Evolutionary conservation across 92 coral and sea anemone species (phyloP), one percentile per base, ranked within the genome.

Genomic region (Pocillopora meandrina): DNA sequence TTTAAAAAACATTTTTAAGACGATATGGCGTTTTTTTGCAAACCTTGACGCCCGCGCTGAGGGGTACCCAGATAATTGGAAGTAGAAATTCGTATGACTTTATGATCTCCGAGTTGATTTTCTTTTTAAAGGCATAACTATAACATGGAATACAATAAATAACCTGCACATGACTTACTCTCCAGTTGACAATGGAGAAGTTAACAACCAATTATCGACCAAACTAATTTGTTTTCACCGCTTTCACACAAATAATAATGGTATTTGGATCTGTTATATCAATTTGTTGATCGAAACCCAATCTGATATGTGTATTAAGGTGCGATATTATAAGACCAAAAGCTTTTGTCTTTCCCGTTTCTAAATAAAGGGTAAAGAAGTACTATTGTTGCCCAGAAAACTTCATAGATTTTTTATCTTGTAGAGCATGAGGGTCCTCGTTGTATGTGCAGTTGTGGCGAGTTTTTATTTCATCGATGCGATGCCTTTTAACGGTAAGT

Each of bases 401-500:
- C 8, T 42, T 42, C 52, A 42, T 7, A 3, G 47, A 5, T 59
- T 0, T 52, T 63, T 63, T 62, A 59, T 69, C 79, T 63, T 10
- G 56, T 33, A 67, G 72, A 34, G 1, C 26, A 81, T 81, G 84
- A 56, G 36, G 18, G 17, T 33, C 9, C 11, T 81, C 57, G 58
- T 63, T 18, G 69, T 18, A 34, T 35, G 69, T 57, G 84, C 23
- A 57, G 59, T 74, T 70, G 76, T 81, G 60, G 12, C 61, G 66
- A 62, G 64, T 4, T 34, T 56, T 31, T 34, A 55, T 55, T 33
- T 34, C 15, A 56, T 67, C 12, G 69, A 70, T 16, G 84, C 84
- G 26, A 58, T 81, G 76, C 84, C 84, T 31, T 56, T 81, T 23
- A 81, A 81, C 35, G 84, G 84, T 81, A 69, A 81, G 69, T 15